Evolutionary conservation across 1,140 invertebrate genomes (phyloP).

Genomic region (Drusus annulatus): DNA sequence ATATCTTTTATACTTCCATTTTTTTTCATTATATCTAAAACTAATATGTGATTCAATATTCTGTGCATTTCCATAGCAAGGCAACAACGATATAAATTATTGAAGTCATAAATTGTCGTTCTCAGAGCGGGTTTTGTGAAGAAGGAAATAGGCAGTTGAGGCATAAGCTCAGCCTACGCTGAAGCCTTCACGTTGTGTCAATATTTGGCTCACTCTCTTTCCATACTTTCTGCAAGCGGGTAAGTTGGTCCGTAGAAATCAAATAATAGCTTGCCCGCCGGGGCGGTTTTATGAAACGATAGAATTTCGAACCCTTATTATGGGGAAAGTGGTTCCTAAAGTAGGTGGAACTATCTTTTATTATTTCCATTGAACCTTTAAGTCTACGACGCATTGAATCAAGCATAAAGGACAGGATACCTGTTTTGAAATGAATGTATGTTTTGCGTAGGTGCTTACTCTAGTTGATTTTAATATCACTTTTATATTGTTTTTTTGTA

Average conservation of each 20-base stretch:
- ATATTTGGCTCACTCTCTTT: slow-evolving; percentile 48
- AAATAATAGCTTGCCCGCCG: slow-evolving; percentile 35
- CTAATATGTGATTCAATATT: too few relatives aligned
- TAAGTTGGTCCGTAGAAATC: slow-evolving; percentile 30
- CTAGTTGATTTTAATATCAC: too few relatives aligned
- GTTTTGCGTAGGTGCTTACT: too few relatives aligned
- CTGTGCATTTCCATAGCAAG: background rate
- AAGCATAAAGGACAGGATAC: too few relatives aligned
- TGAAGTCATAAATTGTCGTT: background rate
- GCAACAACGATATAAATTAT: slow-evolving; percentile 1
- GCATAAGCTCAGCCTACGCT: slow-evolving; percentile 8
- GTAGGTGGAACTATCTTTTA: too few relatives aligned
- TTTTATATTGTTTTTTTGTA: too few relatives aligned
- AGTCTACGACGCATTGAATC: too few relatives aligned
- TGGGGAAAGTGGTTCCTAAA: background rate
- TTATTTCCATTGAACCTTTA: too few relatives aligned
- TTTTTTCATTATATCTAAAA: too few relatives aligned
- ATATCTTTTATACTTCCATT: too few relatives aligned
- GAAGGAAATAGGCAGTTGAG: background rate
- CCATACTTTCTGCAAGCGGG: slow-evolving; percentile 33
- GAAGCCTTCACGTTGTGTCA: slow-evolving; percentile 41
- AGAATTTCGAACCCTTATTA: background rate
- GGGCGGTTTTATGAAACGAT: slow-evolving; percentile 27
- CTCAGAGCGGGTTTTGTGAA: slow-evolving; percentile 8
- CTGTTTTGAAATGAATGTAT: too few relatives aligned